These are phyloP conservation scores for Halichondria panicea DNA, from an alignment of 37 sponge, comb jelly and placozoan genomes.

Conservation along the genomic window DNA sequence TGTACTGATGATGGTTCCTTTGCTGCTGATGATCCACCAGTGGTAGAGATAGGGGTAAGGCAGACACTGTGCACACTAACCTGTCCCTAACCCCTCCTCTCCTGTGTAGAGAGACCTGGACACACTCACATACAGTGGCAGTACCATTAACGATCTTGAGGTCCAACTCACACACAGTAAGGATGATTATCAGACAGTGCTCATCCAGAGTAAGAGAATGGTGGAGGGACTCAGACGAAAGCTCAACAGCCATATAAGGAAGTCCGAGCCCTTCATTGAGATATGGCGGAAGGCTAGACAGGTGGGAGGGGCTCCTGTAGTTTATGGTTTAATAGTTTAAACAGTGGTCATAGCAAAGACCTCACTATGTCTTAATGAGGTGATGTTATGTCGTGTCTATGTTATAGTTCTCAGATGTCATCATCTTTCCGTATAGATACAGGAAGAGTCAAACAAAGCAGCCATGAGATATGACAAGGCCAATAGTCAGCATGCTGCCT, in stretches of 20 bases:
- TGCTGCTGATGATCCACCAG: slow-evolving; percentile 11
- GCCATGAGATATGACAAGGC: slow-evolving; percentile 44
- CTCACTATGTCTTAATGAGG: too few species aligned
- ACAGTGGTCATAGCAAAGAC: too few species aligned
- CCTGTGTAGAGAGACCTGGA: slow-evolving; percentile 30
- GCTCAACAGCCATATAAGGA: slow-evolving; percentile 16
- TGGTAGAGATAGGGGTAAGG: slow-evolving; percentile 3
- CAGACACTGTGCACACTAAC: not conserved
- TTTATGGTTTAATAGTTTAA: too few species aligned
- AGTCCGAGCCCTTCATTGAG: slow-evolving; percentile 38
- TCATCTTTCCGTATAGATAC: too few species aligned
- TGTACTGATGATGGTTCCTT: not conserved
- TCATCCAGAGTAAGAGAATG: not conserved
- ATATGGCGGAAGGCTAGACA: slow-evolving; percentile 33
- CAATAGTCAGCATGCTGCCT: slow-evolving; percentile 40
- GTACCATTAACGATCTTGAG: slow-evolving; percentile 31
- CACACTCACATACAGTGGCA: slow-evolving; percentile 26
- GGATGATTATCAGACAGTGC: not conserved
- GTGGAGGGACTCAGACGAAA: slow-evolving; percentile 11
- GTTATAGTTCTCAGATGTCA: too few species aligned
- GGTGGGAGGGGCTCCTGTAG: not conserved
- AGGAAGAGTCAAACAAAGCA: slow-evolving; percentile 36
- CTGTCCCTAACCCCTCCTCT: not conserved
- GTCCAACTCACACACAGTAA: slow-evolving; percentile 17
- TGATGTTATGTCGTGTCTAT: too few species aligned